Percentiles rank a stretch among this genome's conserved stretches.
Evolutionary conservation across 2,113 vertebrate species (phyloP).

Genomic region (Toxotes chatareus): DNA sequence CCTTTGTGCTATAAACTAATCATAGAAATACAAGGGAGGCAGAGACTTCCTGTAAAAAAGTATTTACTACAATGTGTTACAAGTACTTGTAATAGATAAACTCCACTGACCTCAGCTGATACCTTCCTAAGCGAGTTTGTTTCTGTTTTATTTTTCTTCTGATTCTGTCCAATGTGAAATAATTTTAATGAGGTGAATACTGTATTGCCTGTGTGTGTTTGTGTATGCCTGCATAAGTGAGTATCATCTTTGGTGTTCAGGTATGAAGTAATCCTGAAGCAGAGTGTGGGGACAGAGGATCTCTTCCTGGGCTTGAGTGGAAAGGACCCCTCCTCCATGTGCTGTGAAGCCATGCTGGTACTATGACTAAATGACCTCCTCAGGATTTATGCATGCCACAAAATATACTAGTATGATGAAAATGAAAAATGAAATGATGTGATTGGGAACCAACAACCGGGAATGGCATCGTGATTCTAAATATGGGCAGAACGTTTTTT

Average conservation of each 20-base stretch:
- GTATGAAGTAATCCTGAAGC: constrained; percentile 91
- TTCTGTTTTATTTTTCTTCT: not conserved
- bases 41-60: not conserved
- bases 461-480: not conserved
- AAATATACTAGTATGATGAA: not conserved
- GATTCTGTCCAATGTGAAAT: not conserved
- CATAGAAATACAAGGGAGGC: not conserved
- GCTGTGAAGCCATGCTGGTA: constrained; percentile 95
- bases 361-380: not conserved
- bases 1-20: not conserved
- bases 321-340: constrained; percentile 93
- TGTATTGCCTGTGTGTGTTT: not conserved
- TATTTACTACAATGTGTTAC: constrained; percentile 1
- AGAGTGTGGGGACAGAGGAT: constrained; percentile 92
- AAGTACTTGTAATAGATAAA: not conserved
- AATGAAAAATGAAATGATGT: not conserved
- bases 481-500: not conserved
- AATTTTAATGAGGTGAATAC: not conserved
- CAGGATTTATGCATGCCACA: not conserved
- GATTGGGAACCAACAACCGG: not conserved
- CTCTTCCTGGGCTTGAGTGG: constrained; percentile 90
- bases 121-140: not conserved
- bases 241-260: constrained; percentile 75
- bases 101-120: not conserved
- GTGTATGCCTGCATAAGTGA: constrained; percentile 3